These are phyloP conservation scores for Cepaea hortensis DNA, from an alignment of 2,888 invertebrate genomes.

Conservation along the genomic window DNA sequence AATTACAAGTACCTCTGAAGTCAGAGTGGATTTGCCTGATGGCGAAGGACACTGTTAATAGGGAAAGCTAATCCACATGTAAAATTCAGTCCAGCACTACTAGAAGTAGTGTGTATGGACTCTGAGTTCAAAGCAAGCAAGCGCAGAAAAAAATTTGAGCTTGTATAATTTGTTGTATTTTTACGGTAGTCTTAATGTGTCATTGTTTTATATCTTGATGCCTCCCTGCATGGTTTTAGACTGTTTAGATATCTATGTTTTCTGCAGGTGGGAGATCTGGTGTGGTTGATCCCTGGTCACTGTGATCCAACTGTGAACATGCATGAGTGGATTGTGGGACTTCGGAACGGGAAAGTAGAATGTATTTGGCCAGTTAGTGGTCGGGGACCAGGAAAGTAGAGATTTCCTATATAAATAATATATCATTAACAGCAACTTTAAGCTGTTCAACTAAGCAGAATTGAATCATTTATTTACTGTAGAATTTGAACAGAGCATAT, in stretches of 20 bases:
- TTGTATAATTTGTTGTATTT: too few species aligned
- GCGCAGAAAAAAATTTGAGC: too few species aligned
- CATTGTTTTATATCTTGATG: neutral
- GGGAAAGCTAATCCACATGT: too few species aligned
- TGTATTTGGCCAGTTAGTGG: conserved; percentile 50
- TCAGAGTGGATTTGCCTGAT: too few species aligned
- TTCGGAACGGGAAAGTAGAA: conserved; percentile 48
- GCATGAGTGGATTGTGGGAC: conserved; percentile 50
- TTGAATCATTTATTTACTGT: too few species aligned
- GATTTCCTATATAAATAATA: neutral
- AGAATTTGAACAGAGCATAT: too few species aligned
- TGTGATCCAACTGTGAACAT: conserved; percentile 54
- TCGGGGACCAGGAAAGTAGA: conserved; percentile 44
- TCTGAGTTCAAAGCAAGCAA: too few species aligned
- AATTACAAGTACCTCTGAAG: too few species aligned
- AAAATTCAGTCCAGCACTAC: too few species aligned
- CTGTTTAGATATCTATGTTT: neutral
- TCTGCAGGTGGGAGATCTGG: conserved; percentile 42
- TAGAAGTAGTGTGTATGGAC: too few species aligned
- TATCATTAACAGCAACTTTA: neutral
- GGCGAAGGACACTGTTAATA: too few species aligned
- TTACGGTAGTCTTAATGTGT: neutral
- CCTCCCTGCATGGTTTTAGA: neutral
- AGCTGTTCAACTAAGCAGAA: neutral
- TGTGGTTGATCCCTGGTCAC: conserved; percentile 53